A percentile compares a stretch with the other conserved stretches of the same genome.
Evolutionary conservation across 2,888 invertebrate genomes (phyloP).

Genomic region (Antheraea assamensis): DNA sequence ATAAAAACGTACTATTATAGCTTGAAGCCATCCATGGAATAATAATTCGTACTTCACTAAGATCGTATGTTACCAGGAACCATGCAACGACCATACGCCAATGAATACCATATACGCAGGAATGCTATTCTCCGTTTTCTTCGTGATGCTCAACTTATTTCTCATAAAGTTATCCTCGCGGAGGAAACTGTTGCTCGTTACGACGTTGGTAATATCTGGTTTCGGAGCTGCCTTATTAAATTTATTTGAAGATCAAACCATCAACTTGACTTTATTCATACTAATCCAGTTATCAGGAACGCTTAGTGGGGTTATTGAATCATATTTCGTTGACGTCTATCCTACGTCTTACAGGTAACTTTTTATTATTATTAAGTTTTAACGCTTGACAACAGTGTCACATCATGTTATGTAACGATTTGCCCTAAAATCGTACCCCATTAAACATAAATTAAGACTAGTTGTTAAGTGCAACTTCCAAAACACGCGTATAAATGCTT

Average conservation of each 20-base stretch:
- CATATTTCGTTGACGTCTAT: slow-evolving; percentile 60
- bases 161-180: slow-evolving; percentile 64
- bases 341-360: slow-evolving; percentile 58
- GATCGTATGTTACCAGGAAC: slow-evolving; percentile 34
- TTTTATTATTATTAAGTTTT: no score
- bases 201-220: slow-evolving; percentile 69
- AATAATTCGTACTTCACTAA: not conserved
- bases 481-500: no score
- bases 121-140: slow-evolving; percentile 81
- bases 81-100: slow-evolving; percentile 47
- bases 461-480: no score
- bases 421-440: no score
- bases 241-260: slow-evolving; percentile 41
- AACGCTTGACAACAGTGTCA: no score
- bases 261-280: slow-evolving; percentile 51
- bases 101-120: slow-evolving; percentile 75
- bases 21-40: no score
- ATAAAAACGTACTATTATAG: no score
- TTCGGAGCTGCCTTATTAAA: slow-evolving; percentile 78
- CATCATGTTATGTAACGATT: no score
- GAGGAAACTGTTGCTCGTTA: slow-evolving; percentile 74
- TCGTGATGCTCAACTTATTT: slow-evolving; percentile 77
- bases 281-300: slow-evolving; percentile 49
- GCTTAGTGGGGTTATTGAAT: slow-evolving; percentile 49
- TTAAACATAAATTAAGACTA: no score